Percentiles rank a stretch among this genome's conserved stretches.
Evolutionary conservation across 1,140 invertebrate species (phyloP).

Genomic region (Euschistus heros): DNA sequence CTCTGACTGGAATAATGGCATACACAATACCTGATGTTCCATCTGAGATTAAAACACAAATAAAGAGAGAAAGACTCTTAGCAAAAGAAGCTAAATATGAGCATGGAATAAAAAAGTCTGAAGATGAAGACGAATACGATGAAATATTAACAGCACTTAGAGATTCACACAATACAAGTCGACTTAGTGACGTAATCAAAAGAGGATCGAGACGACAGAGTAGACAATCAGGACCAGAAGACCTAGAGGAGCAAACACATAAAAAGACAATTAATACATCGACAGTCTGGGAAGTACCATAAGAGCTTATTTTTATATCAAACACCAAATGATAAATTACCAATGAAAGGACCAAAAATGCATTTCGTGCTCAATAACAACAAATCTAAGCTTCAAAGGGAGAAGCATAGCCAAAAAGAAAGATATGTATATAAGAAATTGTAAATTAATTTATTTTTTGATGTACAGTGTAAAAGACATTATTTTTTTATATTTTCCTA

Average conservation of each 20-base stretch:
- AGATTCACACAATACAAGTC: constrained; percentile 34
- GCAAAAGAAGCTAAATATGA: constrained; percentile 84
- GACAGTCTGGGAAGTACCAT: constrained; percentile 42
- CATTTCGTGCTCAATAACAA: too few relatives aligned
- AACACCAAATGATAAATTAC: too few relatives aligned
- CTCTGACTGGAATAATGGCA: constrained; percentile 83
- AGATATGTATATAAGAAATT: background rate
- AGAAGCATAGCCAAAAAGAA: background rate
- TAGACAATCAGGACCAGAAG: constrained; percentile 56
- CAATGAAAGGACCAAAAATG: too few relatives aligned
- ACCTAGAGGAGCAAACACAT: constrained; percentile 33
- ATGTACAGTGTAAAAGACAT: too few relatives aligned
- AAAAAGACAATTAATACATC: constrained; percentile 36
- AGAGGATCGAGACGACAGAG: constrained; percentile 49
- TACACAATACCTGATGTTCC: constrained; percentile 90
- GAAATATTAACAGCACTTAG: constrained; percentile 48
- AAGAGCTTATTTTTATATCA: constrained; percentile 21
- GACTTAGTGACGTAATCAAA: constrained; percentile 28
- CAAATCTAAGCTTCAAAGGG: too few relatives aligned
- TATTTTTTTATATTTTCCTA: constrained; percentile 9
- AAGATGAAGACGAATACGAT: constrained; percentile 51
- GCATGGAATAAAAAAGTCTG: constrained; percentile 48
- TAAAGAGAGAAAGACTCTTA: constrained; percentile 67
- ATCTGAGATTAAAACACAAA: constrained; percentile 65
- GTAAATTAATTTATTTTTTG: too few relatives aligned